Evolutionary conservation across 1,140 invertebrate species (phyloP).

Genomic region (fruit fly (Drosophila melanogaster)): DNA sequence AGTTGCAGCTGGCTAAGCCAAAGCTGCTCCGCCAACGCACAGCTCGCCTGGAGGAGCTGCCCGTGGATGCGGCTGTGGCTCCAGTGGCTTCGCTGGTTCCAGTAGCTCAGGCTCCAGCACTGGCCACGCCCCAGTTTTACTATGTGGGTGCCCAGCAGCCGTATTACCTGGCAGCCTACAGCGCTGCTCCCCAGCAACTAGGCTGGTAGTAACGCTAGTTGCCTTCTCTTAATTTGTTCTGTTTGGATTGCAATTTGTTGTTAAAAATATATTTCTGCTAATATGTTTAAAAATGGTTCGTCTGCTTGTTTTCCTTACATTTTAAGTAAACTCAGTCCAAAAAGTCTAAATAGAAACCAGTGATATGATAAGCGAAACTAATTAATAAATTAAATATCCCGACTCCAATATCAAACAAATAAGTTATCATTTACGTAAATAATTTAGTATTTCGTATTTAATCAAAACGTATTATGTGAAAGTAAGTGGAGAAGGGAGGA

Average conservation of each 20-base stretch:
- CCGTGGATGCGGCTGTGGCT: constrained; percentile 35
- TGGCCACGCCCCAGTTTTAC: constrained; percentile 49
- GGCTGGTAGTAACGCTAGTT: constrained; percentile 40
- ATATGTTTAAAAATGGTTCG: not conserved
- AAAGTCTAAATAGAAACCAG: not conserved
- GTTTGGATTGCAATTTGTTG: constrained; percentile 4
- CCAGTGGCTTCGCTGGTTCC: constrained; percentile 23
- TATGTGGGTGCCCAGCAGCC: constrained; percentile 60
- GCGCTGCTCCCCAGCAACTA: constrained; percentile 53
- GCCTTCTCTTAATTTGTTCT: not conserved
- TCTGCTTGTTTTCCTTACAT: not conserved
- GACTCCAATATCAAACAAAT: too few relatives aligned
- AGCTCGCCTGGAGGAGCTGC: constrained; percentile 65
- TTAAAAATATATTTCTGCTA: constrained; percentile 11
- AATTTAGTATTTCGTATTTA: too few relatives aligned
- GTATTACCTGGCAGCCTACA: constrained; percentile 54
- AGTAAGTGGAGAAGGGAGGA: too few relatives aligned
- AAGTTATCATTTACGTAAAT: too few relatives aligned
- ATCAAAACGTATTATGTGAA: too few relatives aligned
- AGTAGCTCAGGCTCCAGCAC: constrained; percentile 4
- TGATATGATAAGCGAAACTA: too few relatives aligned
- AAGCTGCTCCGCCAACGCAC: constrained; percentile 47
- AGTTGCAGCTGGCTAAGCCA: constrained; percentile 56
- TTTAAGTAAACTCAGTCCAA: not conserved
- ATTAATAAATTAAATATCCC: too few relatives aligned